A percentile compares a stretch with the other conserved stretches of the same genome.
These are phyloP conservation scores for Tribolium freemani DNA, from an alignment of 2,888 invertebrate species.

Conservation along the genomic window DNA sequence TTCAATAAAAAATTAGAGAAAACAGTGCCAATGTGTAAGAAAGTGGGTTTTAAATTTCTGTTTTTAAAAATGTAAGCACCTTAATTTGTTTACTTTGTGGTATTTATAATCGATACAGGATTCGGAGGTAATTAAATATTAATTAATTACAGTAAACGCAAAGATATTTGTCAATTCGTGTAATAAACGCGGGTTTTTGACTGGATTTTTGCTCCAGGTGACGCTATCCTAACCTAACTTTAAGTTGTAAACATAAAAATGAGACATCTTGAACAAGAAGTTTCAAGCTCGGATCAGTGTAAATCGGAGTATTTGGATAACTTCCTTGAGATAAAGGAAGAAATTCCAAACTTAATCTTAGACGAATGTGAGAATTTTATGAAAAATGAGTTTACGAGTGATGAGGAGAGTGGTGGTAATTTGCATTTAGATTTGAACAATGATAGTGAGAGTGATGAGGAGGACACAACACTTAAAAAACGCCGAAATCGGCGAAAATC, in stretches of 20 bases:
- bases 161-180: background rate
- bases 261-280: slow-evolving; percentile 34
- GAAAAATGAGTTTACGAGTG: slow-evolving; percentile 51
- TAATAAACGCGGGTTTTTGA: background rate
- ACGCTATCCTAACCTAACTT: slow-evolving; percentile 30
- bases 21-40: background rate
- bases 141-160: background rate
- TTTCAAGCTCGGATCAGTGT: slow-evolving; percentile 32
- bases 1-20: background rate
- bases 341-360: slow-evolving; percentile 50
- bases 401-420: slow-evolving; percentile 49
- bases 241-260: slow-evolving; percentile 27
- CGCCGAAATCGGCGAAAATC: slow-evolving; percentile 61
- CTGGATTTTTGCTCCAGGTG: background rate
- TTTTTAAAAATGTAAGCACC: background rate
- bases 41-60: background rate
- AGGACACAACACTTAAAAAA: slow-evolving; percentile 46
- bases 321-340: slow-evolving; percentile 54
- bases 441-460: slow-evolving; percentile 52
- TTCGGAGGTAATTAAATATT: background rate
- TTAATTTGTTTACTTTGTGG: background rate
- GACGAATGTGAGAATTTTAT: slow-evolving; percentile 47
- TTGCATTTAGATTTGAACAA: slow-evolving; percentile 48
- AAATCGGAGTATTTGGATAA: slow-evolving; percentile 55
- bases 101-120: background rate